phyloP scores from a whole-genome alignment of 2,113 vertebrate species.

The Thamnaconus septentrionalis region DNA sequence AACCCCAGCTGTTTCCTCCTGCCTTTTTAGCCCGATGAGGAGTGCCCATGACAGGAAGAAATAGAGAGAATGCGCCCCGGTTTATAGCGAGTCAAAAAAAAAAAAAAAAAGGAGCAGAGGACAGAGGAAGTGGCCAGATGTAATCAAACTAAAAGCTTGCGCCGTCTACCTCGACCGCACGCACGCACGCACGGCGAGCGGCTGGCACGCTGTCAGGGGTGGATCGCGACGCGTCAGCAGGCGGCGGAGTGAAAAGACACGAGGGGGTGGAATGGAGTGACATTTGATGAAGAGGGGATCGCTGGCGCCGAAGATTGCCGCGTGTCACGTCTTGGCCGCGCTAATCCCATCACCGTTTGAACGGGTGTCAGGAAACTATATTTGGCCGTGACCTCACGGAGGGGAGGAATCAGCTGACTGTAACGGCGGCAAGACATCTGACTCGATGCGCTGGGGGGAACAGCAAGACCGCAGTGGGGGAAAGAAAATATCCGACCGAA shows the following conservation, averaged over 20 bases:
- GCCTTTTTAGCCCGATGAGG: constrained; percentile 11
- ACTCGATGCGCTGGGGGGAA: constrained; percentile 12
- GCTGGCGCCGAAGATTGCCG: constrained; percentile 57
- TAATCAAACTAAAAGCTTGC: constrained; percentile 81
- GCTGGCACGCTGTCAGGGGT: constrained; percentile 61
- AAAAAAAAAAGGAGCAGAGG: constrained; percentile 38
- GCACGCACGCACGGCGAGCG: constrained; percentile 40
- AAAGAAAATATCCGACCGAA: constrained; percentile 5
- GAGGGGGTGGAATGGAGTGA: constrained; percentile 54
- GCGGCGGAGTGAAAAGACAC: constrained; percentile 16
- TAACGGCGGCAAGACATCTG: constrained; percentile 19
- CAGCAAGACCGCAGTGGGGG: no score
- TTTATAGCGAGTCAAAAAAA: constrained; percentile 57
- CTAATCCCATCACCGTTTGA: constrained; percentile 64
- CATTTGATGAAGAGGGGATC: constrained; percentile 42
- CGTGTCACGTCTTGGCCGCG: constrained; percentile 37
- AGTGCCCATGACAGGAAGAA: constrained; percentile 37
- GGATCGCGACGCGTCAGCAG: constrained; percentile 58
- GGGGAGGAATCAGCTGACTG: constrained; percentile 14
- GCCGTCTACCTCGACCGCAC: constrained; percentile 51
- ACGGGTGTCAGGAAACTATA: constrained; percentile 64
- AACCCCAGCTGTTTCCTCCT: constrained; percentile 4
- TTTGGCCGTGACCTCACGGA: constrained; percentile 51
- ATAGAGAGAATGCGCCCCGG: constrained; percentile 24
- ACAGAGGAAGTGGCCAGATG: constrained; percentile 55